Evolutionary conservation across 2,797 vertebrate species (phyloP), one percentile per base, ranked within the genome.

Genomic region (Tinamus major): DNA sequence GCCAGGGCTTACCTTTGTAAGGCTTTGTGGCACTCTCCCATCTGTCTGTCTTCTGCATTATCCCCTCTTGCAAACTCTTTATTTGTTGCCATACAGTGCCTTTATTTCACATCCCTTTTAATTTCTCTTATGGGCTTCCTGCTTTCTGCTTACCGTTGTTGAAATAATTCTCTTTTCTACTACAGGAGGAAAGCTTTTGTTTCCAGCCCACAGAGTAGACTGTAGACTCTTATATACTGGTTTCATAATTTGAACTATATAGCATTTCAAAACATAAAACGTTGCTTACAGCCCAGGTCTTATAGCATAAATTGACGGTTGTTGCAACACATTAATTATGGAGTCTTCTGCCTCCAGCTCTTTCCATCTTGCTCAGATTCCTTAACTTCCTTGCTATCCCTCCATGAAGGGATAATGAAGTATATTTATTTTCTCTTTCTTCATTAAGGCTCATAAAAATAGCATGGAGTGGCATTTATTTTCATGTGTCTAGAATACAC

Each of bases 251-350:
- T 75, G 26, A 71, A 15, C 49, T 46, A 17, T 3, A 72, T 6
- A 23, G 13, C 1, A 1, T 6, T 59, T 9, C 19, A 75, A 82
- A 56, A 1, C 6, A 27, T 20, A 29, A 72, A 18, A 3, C 3
- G 1, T 8, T 62, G 58, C 80, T 62, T 21, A 59, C 78, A 58
- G 6, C 10, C 46, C 19, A 64, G 8, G 48, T 86, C 21, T 59
- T 1, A 0, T 18, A 70, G 10, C 0, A 1, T 49, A 27, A 71
- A 75, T 27, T 6, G 15, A 55, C 4, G 24, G 13, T 35, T 7
- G 7, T 26, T 77, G 14, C n/a, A 53, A 14, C 5, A 41, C 3
- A 4, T 9, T 24, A 37, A 72, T 41, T 13, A 76, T 23, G 10
- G 20, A 31, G 24, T 85, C 8, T 14, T 79, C 18, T 81, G 29